These are phyloP conservation scores for Eupithecia insigniata DNA, from an alignment of 2,888 invertebrate genomes.

Conservation along the genomic window DNA sequence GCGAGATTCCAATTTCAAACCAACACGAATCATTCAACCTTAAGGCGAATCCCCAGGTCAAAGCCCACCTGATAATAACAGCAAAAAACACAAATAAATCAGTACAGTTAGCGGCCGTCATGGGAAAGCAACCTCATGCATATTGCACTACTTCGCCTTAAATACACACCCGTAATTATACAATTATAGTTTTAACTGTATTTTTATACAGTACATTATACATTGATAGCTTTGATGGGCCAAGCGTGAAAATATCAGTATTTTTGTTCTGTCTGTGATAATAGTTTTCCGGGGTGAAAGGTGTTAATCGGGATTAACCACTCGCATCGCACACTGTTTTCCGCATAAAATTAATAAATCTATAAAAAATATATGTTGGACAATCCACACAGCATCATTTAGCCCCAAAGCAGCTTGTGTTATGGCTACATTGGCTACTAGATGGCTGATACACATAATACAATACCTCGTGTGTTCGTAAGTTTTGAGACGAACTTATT, in stretches of 20 bases:
- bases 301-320: background rate
- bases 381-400: too few species aligned
- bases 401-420: too few species aligned
- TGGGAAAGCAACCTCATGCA: conserved; percentile 77
- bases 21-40: too few species aligned
- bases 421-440: too few species aligned
- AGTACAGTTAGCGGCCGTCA: conserved; percentile 77
- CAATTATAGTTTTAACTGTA: conserved; percentile 47
- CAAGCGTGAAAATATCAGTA: conserved; percentile 41
- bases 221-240: conserved; percentile 39
- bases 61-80: conserved; percentile 69
- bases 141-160: conserved; percentile 75
- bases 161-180: conserved; percentile 62
- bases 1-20: too few species aligned
- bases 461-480: too few species aligned
- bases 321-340: background rate
- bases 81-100: conserved; percentile 66
- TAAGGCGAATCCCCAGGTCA: conserved; percentile 50
- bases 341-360: too few species aligned
- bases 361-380: too few species aligned
- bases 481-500: too few species aligned
- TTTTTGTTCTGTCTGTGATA: background rate
- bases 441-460: too few species aligned
- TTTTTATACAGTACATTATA: conserved; percentile 46
- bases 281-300: conserved; percentile 12